phyloP scores from a whole-genome alignment of 2,797 vertebrate genomes.

The Potorous gilbertii region DNA sequence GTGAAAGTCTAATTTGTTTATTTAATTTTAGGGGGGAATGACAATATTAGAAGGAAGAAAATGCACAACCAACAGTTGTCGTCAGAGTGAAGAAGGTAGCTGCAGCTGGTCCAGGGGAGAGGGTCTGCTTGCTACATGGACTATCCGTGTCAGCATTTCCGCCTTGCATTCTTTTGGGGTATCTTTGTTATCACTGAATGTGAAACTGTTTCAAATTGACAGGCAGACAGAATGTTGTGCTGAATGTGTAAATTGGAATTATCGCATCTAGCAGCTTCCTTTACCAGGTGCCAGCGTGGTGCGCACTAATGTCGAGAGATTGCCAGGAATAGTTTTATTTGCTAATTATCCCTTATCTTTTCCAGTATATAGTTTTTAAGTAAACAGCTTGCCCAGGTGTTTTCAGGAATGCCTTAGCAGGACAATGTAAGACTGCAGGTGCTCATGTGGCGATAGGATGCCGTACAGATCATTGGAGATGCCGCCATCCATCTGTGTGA shows the following conservation, averaged over 20 bases:
- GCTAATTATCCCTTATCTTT: constrained; percentile 83
- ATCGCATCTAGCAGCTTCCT: constrained; percentile 85
- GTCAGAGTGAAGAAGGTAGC: constrained; percentile 73
- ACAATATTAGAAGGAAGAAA: constrained; percentile 57
- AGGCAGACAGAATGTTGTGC: constrained; percentile 87
- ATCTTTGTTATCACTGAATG: constrained; percentile 86
- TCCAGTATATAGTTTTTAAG: constrained; percentile 72
- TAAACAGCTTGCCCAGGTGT: constrained; percentile 85
- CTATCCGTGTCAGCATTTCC: constrained; percentile 85
- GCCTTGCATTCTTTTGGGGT: constrained; percentile 83
- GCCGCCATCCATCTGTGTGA: constrained; percentile 71
- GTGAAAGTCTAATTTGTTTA: constrained; percentile 62
- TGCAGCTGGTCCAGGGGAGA: constrained; percentile 82
- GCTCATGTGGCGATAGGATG: constrained; percentile 77
- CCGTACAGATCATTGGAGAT: constrained; percentile 53
- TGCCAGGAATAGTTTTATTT: constrained; percentile 83
- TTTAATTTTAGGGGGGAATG: constrained; percentile 45
- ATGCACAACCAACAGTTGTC: constrained; percentile 74
- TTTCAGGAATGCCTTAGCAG: constrained; percentile 82
- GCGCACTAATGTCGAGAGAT: constrained; percentile 79
- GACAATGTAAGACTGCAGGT: constrained; percentile 80
- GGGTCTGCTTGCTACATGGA: constrained; percentile 81
- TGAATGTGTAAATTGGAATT: constrained; percentile 89
- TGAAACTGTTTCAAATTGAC: constrained; percentile 86
- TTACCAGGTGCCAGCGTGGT: constrained; percentile 86